These are phyloP conservation scores for Clistopyga incitator DNA, from an alignment of 2,888 invertebrate genomes.

Conservation along the genomic window DNA sequence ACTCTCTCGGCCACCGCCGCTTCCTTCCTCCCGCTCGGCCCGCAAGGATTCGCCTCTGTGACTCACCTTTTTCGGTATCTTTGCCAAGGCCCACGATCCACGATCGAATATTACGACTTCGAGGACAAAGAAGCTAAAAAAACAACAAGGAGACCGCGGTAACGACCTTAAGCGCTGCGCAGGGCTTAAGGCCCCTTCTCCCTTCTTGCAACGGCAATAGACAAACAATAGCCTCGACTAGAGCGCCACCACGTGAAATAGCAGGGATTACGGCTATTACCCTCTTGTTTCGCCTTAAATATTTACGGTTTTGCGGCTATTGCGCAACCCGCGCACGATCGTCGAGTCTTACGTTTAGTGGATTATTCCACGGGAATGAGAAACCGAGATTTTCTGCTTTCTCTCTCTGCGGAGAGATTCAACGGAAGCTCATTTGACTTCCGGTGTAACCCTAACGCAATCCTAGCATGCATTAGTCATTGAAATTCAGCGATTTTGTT, in stretches of 20 bases:
- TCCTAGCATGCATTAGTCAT: background rate
- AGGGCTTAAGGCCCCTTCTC: slow-evolving; percentile 69
- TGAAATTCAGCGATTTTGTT: background rate
- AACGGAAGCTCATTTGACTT: slow-evolving; percentile 13
- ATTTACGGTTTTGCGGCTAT: background rate
- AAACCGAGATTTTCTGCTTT: background rate
- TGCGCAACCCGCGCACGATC: background rate
- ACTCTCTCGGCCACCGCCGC: background rate
- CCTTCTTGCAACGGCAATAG: slow-evolving; percentile 28
- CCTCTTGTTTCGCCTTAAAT: slow-evolving; percentile 21
- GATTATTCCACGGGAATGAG: background rate
- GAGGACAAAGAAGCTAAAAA: slow-evolving; percentile 19
- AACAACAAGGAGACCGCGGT: too few relatives aligned
- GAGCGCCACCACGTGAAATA: slow-evolving; percentile 61
- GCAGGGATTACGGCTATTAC: slow-evolving; percentile 12
- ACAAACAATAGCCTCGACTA: slow-evolving; percentile 59
- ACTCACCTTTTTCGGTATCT: slow-evolving; percentile 42
- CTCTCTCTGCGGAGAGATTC: background rate
- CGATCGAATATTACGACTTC: slow-evolving; percentile 4
- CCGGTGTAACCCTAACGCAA: background rate
- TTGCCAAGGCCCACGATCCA: slow-evolving; percentile 19
- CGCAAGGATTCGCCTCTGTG: slow-evolving; percentile 2
- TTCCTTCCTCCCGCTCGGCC: background rate
- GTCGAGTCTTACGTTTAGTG: background rate
- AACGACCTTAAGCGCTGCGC: slow-evolving; percentile 23